These are phyloP conservation scores for Ambastaia sidthimunki DNA, from an alignment of 2,797 vertebrate species.

Conservation along the genomic window DNA sequence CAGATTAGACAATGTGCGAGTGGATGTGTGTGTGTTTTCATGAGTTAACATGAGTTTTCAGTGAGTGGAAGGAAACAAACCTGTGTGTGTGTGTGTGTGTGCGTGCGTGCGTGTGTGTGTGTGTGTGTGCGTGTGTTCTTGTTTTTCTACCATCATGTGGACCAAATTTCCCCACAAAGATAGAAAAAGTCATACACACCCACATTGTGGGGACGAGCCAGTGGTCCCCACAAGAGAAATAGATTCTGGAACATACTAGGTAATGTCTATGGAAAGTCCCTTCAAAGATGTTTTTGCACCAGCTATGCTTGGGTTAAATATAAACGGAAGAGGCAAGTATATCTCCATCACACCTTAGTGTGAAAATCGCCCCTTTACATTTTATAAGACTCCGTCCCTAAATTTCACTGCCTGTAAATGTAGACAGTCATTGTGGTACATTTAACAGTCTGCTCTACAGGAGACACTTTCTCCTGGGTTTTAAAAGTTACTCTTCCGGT, in stretches of 20 bases:
- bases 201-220: too few species aligned
- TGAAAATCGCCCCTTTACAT: constrained; percentile 64
- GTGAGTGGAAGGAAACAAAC: too few species aligned
- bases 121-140: too few species aligned
- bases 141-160: too few species aligned
- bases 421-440: constrained; percentile 59
- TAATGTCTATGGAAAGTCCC: too few species aligned
- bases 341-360: constrained; percentile 67
- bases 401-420: constrained; percentile 63
- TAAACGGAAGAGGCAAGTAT: constrained; percentile 42
- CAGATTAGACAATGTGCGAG: too few species aligned
- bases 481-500: neutral
- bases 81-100: neutral
- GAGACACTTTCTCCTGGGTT: constrained; percentile 15
- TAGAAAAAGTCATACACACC: too few species aligned
- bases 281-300: neutral
- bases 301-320: neutral
- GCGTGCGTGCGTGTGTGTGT: neutral
- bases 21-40: neutral
- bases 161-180: too few species aligned
- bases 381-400: constrained; percentile 65
- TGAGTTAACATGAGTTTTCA: too few species aligned
- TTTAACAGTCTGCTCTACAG: constrained; percentile 18
- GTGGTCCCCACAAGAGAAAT: too few species aligned
- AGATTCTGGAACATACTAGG: too few species aligned